These are phyloP conservation scores for Cyanoderma ruficeps DNA, from an alignment of 2,113 vertebrate genomes.

Conservation along the genomic window DNA sequence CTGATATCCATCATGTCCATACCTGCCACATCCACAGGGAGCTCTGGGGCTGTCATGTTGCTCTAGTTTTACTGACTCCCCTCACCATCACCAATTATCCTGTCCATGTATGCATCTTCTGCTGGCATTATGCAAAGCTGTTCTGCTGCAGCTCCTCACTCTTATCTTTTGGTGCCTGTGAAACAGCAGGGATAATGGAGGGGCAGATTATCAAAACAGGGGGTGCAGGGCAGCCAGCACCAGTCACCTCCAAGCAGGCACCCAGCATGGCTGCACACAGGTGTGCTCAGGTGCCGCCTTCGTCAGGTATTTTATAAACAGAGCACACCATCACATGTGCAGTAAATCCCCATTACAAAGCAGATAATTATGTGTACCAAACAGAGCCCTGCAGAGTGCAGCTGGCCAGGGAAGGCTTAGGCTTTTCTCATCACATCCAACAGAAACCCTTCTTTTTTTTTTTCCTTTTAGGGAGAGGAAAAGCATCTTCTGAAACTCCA, in stretches of 20 bases:
- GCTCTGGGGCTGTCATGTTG: background rate
- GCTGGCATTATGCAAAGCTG: background rate
- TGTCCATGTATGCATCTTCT: background rate
- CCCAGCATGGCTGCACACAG: accelerated
- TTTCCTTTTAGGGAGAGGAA: background rate
- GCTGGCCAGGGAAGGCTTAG: background rate
- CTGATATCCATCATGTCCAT: background rate
- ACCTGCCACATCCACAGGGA: accelerated
- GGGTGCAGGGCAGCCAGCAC: background rate
- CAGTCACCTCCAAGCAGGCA: background rate
- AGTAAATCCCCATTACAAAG: background rate
- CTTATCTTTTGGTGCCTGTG: background rate
- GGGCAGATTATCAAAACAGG: background rate
- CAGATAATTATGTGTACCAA: conserved; percentile 49
- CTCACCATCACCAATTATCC: background rate
- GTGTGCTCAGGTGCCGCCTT: background rate
- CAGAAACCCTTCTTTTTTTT: background rate
- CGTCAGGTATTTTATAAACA: conserved; percentile 42
- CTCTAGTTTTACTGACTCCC: background rate
- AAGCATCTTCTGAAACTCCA: background rate
- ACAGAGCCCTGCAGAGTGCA: conserved; percentile 30
- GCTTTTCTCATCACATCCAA: background rate
- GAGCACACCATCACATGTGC: background rate
- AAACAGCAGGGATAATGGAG: background rate
- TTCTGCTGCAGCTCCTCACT: background rate